A percentile compares a stretch with the other conserved stretches of the same genome.
Conservation (phyloP, 2,113 vertebrate genomes). For the Clupea harengus region DNA sequence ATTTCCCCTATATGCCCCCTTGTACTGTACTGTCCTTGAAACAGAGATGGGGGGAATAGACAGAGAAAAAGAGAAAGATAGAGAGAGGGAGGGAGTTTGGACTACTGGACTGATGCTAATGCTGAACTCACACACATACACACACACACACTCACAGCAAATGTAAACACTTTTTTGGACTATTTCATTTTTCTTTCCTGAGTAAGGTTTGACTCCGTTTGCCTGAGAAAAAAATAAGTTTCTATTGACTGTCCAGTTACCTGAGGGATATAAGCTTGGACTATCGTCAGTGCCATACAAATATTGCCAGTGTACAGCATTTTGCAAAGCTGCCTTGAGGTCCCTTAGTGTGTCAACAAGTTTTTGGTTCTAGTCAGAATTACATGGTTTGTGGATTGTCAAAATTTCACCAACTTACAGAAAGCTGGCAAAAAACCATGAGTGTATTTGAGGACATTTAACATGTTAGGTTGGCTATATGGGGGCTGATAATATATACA, state of each 20-base stretch:
- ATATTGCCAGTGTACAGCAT: slow-evolving; percentile 43
- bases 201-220: neutral
- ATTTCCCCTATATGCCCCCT: slow-evolving; percentile 25
- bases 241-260: slow-evolving; percentile 15
- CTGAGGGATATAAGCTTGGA: slow-evolving; percentile 22
- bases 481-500: no score
- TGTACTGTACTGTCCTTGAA: slow-evolving; percentile 28
- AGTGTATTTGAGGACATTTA: neutral
- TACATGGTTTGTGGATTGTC: neutral
- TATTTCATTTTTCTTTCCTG: neutral
- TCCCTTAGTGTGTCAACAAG: slow-evolving; percentile 63
- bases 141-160: slow-evolving; percentile 20
- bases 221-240: slow-evolving; percentile 18
- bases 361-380: slow-evolving; percentile 17
- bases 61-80: neutral
- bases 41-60: neutral
- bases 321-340: slow-evolving; percentile 78
- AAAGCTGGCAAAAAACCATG: neutral
- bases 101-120: neutral
- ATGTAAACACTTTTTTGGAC: neutral
- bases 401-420: neutral
- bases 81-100: neutral
- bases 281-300: slow-evolving; percentile 24
- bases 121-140: no score
- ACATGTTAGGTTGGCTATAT: neutral